These are phyloP conservation scores for Platycheirus rosarum DNA, from an alignment of 2,888 invertebrate genomes.

Conservation along the genomic window DNA sequence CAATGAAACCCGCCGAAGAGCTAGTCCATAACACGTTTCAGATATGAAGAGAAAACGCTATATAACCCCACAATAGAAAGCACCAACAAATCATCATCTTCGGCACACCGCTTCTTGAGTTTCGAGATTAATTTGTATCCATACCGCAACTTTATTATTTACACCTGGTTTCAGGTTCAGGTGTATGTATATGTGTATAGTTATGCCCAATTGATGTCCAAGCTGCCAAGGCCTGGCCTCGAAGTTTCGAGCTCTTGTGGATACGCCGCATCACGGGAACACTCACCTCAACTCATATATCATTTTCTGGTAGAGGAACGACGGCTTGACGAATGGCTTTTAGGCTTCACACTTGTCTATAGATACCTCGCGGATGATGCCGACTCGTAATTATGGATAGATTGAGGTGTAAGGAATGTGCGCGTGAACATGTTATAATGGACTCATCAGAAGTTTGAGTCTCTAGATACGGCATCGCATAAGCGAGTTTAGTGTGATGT, in stretches of 20 bases:
- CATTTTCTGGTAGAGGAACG: constrained; percentile 74
- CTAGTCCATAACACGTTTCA: constrained; percentile 48
- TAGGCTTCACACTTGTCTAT: constrained; percentile 73
- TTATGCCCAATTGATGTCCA: constrained; percentile 71
- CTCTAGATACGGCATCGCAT: constrained; percentile 5
- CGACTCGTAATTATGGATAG: constrained; percentile 74
- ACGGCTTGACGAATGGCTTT: constrained; percentile 75
- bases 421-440: constrained; percentile 72
- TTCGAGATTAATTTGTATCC: constrained; percentile 72
- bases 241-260: constrained; percentile 48
- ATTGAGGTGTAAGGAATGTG: constrained; percentile 74
- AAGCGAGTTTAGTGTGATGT: constrained; percentile 1
- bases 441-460: constrained; percentile 73
- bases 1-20: constrained; percentile 62
- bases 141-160: constrained; percentile 72
- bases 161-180: constrained; percentile 60
- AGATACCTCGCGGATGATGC: constrained; percentile 73
- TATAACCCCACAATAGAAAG: constrained; percentile 58
- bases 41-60: constrained; percentile 41
- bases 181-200: constrained; percentile 11
- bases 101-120: constrained; percentile 67
- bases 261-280: constrained; percentile 59
- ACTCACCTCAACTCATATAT: constrained; percentile 72
- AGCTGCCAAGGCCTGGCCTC: constrained; percentile 70
- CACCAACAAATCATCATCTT: constrained; percentile 70